A percentile compares a stretch with the other conserved stretches of the same genome.
These are phyloP conservation scores for Spodoptera frugiperda DNA, from an alignment of 1,140 invertebrate genomes.

Conservation along the genomic window DNA sequence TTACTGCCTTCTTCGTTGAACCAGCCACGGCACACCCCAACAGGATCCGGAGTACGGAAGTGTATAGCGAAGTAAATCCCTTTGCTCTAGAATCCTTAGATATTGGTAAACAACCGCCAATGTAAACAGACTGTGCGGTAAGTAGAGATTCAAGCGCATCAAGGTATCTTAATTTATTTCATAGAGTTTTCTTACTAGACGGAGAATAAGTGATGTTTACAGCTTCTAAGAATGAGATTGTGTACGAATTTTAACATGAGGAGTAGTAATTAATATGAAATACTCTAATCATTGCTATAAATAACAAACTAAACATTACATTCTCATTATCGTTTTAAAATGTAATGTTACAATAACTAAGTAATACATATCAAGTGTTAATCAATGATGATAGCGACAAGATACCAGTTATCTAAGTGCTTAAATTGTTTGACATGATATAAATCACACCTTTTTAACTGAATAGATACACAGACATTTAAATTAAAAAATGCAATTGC, in stretches of 20 bases:
- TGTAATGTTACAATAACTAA: background rate
- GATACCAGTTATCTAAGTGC: constrained; percentile 3
- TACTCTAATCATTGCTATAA: background rate
- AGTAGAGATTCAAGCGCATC: too few relatives aligned
- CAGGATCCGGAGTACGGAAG: constrained; percentile 33
- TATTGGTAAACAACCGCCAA: constrained; percentile 45
- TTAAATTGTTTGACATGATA: background rate
- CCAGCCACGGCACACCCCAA: too few relatives aligned
- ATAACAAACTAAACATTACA: background rate
- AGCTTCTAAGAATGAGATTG: too few relatives aligned
- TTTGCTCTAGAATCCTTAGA: constrained; percentile 27
- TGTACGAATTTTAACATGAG: too few relatives aligned
- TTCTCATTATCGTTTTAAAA: background rate
- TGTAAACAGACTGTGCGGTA: constrained; percentile 33
- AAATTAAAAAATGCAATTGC: too few relatives aligned
- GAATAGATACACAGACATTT: too few relatives aligned
- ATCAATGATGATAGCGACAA: background rate
- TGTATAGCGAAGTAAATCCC: constrained; percentile 32
- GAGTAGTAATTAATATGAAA: background rate
- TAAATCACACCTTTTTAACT: too few relatives aligned
- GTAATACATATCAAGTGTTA: background rate
- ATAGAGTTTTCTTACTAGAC: too few relatives aligned
- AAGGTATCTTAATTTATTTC: too few relatives aligned
- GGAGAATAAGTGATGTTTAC: too few relatives aligned
- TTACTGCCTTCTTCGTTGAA: too few relatives aligned